phyloP scores from a whole-genome alignment of 2,888 invertebrate species.

The Dolichopus griseipennis region DNA sequence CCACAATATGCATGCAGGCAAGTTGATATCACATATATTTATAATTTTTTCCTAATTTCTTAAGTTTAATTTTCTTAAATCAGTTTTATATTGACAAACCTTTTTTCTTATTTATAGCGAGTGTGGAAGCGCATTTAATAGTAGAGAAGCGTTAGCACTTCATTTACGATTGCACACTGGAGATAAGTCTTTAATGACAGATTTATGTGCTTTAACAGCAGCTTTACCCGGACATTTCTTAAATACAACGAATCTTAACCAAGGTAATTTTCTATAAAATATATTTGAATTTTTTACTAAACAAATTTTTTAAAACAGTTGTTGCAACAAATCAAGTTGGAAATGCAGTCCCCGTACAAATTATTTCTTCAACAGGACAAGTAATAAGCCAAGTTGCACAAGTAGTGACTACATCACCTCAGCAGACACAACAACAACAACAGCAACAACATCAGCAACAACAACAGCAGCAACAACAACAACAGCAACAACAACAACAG shows the following conservation, averaged over 20 bases:
- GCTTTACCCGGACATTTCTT: slow-evolving; percentile 61
- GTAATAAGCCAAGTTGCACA: slow-evolving; percentile 43
- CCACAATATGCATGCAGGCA: slow-evolving; percentile 44
- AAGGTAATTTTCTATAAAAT: slow-evolving; percentile 27
- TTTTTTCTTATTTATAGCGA: slow-evolving; percentile 39
- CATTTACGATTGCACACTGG: slow-evolving; percentile 73
- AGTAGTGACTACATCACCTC: slow-evolving; percentile 36
- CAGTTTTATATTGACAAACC: neutral
- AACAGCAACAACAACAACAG: slow-evolving; percentile 39
- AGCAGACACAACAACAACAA: slow-evolving; percentile 28
- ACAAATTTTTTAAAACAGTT: slow-evolving; percentile 29
- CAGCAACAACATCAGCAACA: slow-evolving; percentile 38
- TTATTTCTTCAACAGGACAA: slow-evolving; percentile 44
- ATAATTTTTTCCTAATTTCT: neutral
- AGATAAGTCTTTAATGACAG: slow-evolving; percentile 70
- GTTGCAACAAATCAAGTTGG: slow-evolving; percentile 42
- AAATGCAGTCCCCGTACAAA: slow-evolving; percentile 43
- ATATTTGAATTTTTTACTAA: too few relatives aligned
- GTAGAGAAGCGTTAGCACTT: slow-evolving; percentile 66
- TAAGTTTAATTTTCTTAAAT: too few relatives aligned
- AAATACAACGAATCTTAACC: slow-evolving; percentile 39
- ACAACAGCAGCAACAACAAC: slow-evolving; percentile 39
- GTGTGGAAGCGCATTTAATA: slow-evolving; percentile 56
- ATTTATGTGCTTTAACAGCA: slow-evolving; percentile 70
- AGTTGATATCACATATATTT: slow-evolving; percentile 17